Evolutionary conservation across 2,113 vertebrate genomes (phyloP).

Genomic region (Chelonoidis abingdonii): DNA sequence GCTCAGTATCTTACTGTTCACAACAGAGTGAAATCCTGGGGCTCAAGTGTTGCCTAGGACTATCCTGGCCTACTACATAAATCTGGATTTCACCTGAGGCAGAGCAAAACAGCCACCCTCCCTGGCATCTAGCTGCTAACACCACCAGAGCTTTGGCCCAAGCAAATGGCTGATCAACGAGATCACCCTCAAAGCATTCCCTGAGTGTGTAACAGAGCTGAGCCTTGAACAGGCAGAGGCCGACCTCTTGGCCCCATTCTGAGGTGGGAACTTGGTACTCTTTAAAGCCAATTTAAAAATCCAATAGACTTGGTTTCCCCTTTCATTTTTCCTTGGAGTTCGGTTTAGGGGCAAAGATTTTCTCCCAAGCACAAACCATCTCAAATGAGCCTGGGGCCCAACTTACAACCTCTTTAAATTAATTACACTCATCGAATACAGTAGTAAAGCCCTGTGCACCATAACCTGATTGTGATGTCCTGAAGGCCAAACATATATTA

Average conservation of each 20-base stretch:
- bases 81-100: not conserved
- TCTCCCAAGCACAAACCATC: not conserved
- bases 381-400: not conserved
- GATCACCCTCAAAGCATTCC: not conserved
- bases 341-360: not conserved
- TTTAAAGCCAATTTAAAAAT: not conserved
- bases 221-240: not conserved
- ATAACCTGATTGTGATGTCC: not conserved
- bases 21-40: not conserved
- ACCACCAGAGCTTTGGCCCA: accelerated
- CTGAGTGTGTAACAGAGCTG: not conserved
- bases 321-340: not conserved
- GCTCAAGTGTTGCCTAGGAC: not conserved
- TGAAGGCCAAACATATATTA: not conserved
- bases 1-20: not conserved
- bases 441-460: not conserved
- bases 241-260: not conserved
- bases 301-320: not conserved
- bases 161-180: not conserved
- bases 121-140: not conserved
- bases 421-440: not conserved
- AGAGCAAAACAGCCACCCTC: not conserved
- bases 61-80: not conserved
- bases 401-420: not conserved
- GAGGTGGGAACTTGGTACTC: not conserved